These are phyloP conservation scores for Patagioenas fasciata DNA, from an alignment of 2,113 vertebrate genomes.

Conservation along the genomic window DNA sequence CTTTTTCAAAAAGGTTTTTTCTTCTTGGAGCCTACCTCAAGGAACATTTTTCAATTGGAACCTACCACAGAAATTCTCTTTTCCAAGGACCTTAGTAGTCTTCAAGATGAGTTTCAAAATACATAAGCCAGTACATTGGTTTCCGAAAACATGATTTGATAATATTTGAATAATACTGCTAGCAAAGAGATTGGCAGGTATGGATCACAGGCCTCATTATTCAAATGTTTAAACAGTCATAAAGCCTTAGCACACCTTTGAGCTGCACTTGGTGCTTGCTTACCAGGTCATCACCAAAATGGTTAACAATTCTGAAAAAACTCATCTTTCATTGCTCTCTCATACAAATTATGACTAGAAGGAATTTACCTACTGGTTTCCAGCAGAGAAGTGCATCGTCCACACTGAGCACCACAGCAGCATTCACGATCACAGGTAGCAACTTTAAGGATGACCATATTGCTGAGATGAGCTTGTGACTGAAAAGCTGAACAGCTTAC, in stretches of 20 bases:
- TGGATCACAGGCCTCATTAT: not conserved
- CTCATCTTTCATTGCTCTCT: not conserved
- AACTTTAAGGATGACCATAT: not conserved
- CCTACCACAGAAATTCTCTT: not conserved
- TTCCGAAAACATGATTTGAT: not conserved
- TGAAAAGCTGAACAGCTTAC: not conserved
- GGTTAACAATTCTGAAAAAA: not conserved
- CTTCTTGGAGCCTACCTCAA: not conserved
- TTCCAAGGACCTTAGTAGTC: not conserved
- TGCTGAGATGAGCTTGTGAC: not conserved
- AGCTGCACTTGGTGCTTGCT: not conserved
- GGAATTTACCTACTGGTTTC: not conserved
- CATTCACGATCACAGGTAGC: not conserved
- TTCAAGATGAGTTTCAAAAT: not conserved
- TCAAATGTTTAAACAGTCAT: not conserved
- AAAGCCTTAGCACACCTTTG: not conserved
- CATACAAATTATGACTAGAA: not conserved
- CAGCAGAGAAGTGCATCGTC: not conserved
- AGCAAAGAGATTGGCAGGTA: not conserved
- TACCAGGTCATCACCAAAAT: not conserved
- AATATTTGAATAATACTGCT: not conserved
- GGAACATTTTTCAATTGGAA: not conserved
- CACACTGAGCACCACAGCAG: not conserved
- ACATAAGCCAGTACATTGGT: not conserved
- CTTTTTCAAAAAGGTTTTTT: not conserved